Percentiles rank a stretch among this genome's conserved stretches.
phyloP scores from a whole-genome alignment of 2,888 invertebrate species.

The Tillus elongatus region DNA sequence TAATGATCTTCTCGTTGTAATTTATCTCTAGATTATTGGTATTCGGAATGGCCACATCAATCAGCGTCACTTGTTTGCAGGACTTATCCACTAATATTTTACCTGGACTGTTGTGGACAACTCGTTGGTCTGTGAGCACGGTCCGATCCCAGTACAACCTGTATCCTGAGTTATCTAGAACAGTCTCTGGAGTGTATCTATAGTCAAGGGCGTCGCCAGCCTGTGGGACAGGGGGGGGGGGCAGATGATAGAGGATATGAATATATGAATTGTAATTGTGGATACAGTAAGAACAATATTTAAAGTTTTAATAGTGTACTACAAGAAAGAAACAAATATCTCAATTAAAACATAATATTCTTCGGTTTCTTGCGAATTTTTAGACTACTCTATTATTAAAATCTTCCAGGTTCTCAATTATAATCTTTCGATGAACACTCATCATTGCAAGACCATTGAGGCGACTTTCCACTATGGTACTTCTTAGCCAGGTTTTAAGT shows the following conservation, averaged over 20 bases:
- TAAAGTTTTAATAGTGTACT: too few relatives aligned
- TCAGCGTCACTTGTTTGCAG: too few relatives aligned
- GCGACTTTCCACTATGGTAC: conserved; percentile 6
- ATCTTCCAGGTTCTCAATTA: conserved; percentile 1
- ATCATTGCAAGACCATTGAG: conserved; percentile 8
- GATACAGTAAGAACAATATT: too few relatives aligned
- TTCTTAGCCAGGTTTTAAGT: conserved; percentile 7
- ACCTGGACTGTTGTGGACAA: too few relatives aligned
- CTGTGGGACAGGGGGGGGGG: conserved; percentile 4
- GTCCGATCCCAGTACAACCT: too few relatives aligned
- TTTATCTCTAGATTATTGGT: too few relatives aligned
- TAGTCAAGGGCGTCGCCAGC: conserved; percentile 5
- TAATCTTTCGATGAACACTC: conserved; percentile 5
- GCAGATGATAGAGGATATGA: background rate
- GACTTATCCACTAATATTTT: too few relatives aligned
- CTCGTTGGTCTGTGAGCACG: too few relatives aligned
- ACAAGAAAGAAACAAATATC: too few relatives aligned
- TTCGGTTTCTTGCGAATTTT: conserved; percentile 7
- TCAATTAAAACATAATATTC: conserved; percentile 5
- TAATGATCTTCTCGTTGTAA: too few relatives aligned
- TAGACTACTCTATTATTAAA: conserved; percentile 5
- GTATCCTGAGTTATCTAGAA: too few relatives aligned
- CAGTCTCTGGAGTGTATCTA: background rate
- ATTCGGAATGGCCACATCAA: too few relatives aligned
- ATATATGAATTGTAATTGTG: background rate